Base-by-base conservation (phyloP, 2,113 vertebrate genomes). In the Psilopsiagon aurifrons region DNA sequence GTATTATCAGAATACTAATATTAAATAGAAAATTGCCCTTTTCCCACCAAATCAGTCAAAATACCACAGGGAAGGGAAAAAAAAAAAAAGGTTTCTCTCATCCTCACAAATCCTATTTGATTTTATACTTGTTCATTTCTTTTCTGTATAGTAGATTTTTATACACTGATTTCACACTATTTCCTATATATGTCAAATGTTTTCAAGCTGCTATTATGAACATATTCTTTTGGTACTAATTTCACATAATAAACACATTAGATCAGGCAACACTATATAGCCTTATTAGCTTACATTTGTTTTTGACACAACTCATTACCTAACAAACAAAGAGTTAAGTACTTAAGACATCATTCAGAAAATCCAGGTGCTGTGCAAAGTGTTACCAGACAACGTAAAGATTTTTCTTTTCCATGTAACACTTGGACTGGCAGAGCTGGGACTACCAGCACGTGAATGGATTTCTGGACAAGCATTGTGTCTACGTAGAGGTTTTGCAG, bases 401-500 rank as follows among this genome's bases (percentile, higher is more conserved):
- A 16, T 75, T 49, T 31, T 76, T 15, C 22, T 86, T 88, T 68
- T 46, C 43, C 7, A 1, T 13, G 16, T 64, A 86, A 67, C 39
- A 33, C 22, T 31, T 57, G 64, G 39, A 31, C 9, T 31, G 49
- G 52, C 20, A 24, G 57, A 59, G 13, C 33, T 90, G 28, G 33
- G 35, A 28, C 6, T n/a, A 37, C 44, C 20, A 83, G 67, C 13
- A 27, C 1, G 6, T 35, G 49, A 88, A 19, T 7, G 29, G 52
- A 51, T 84, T 73, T 81, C 52, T 78, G 17, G n/a, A 39, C 0
- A 0, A 75, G 14, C 11, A 20, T 39, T 59, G 10, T 0, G 0
- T 76, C 71, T 81, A 51, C 1, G 0, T 39, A 11, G 11, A 39
- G n/a, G 33, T 59, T 92, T 82, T 79, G 16, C 57, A 63, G 19